Base-by-base conservation (phyloP, 2,113 vertebrate species). In the Cebidichthys violaceus region DNA sequence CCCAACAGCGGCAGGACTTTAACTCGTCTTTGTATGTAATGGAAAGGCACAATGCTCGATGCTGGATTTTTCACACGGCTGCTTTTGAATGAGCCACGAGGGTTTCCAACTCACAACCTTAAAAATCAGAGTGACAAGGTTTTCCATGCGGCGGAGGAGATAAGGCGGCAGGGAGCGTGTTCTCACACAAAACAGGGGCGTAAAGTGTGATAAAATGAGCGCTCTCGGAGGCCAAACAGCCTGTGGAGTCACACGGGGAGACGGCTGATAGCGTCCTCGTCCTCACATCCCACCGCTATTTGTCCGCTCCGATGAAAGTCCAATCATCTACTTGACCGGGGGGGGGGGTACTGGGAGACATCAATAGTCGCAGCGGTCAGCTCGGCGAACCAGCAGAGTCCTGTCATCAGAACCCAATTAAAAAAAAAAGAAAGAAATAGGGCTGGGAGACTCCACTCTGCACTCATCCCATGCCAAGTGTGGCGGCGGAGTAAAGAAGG, bases 241-340 rank as follows among this genome's bases (percentile, higher is more conserved):
- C 61, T 6, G 55, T 11, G 13, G 77, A 61, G 64, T 7, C n/a
- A 24, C 79, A 83, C 66, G 29, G 29, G 8, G 59, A 57, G 65
- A 33, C 3, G 0, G 29, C 68, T 57, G 68, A 68, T 31, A 47
- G 52, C 57, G 13, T 47, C 33, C 50, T 11, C 69, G 4, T 27
- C 70, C 52, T 71, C 27, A 41, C 6, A 29, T 1, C 35, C 27
- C 33, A 14, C 37, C 14, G 0, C 31, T 68, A 9, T 85, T 60
- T 88, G 86, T 86, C 89, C 69, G 68, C 72, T 67, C 22, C 17
- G 9, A 72, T 77, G 66, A 73, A 88, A 91, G 91, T 72, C 86
- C 80, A 82, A 87, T 89, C 86, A 80, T 81, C 76, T 67, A 62
- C 73, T 77, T 81, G 83, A 90, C 78, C 11, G 60, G 71, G 65